Base-by-base conservation (phyloP, 2,888 invertebrate species). In the Meta bourneti region DNA sequence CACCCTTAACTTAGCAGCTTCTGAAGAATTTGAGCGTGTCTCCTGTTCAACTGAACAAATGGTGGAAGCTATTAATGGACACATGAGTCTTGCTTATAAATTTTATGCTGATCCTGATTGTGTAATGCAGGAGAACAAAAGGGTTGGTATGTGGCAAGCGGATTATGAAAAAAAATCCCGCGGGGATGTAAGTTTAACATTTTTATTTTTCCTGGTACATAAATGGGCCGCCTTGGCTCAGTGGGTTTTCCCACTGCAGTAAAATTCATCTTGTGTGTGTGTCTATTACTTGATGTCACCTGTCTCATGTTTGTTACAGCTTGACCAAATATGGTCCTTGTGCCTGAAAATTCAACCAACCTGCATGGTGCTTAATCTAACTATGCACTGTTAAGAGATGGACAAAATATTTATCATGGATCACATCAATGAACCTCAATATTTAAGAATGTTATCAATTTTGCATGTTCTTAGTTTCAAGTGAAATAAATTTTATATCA, bases 31-130 rank as follows among this genome's bases (percentile, higher is more conserved):
- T 75, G 96, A 96, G 93, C 94, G 94, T 48, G 95, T 96, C 16
- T 95, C 96, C 7, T 97, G 97, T 94, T 96, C 96, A 0, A 96
- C 96, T 0, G 94, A 94, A 5, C 96, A 97, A 94, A 96, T 97
- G 96, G 95, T 96, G 91, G 95, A 94, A 93, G 97, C 97, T 0
- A 96, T 97, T 70, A 96, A 97, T 93, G 97, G 97, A 0, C 96
- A 97, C 94, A 96, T 97, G 83, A 96, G 97, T 0, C 95, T 97
- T 92, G 96, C 96, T 11, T 97, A 97, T 94, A 96, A 96, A 0
- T 96, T 96, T 93, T 97, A 96, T 94, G 97, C 96, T 0, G 95
- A 96, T 0, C 96, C 96, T 86, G 95, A 96, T 75, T 94, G 95
- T 0, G 94, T 96, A 19, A 96, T 96, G 96, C 96, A 96, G 94